phyloP scores from a whole-genome alignment of 2,888 invertebrate genomes.

The Phanerotoma sp. region DNA sequence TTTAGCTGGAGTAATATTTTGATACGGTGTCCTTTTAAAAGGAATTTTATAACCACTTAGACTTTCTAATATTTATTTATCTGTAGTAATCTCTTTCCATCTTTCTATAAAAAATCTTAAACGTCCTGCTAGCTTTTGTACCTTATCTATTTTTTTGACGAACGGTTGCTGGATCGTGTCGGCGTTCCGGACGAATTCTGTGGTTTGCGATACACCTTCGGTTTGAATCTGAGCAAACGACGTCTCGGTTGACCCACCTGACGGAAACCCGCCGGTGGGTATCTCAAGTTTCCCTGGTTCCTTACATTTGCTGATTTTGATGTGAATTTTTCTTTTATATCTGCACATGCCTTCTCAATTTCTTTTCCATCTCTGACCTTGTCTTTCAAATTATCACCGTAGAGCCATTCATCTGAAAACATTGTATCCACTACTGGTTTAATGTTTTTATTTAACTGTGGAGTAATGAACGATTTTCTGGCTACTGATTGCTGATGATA shows the following conservation, averaged over 20 bases:
- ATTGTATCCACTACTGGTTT: constrained; percentile 22
- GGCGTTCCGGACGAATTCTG: not conserved
- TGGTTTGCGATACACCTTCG: not conserved
- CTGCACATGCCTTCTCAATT: constrained; percentile 27
- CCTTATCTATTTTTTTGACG: constrained; percentile 22
- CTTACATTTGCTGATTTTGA: constrained; percentile 6
- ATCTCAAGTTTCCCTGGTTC: constrained; percentile 28
- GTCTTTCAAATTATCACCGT: constrained; percentile 27
- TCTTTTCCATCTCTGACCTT: constrained; percentile 30
- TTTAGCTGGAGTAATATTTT: not conserved
- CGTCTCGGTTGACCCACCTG: constrained; percentile 25
- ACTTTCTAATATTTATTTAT: constrained; percentile 6
- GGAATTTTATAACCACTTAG: constrained; percentile 8
- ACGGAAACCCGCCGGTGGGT: constrained; percentile 18
- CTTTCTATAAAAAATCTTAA: not conserved
- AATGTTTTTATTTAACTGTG: constrained; percentile 20
- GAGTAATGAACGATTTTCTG: constrained; percentile 21
- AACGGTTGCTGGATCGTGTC: constrained; percentile 11
- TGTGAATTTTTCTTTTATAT: constrained; percentile 22
- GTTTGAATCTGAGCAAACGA: constrained; percentile 8
- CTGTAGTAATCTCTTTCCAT: constrained; percentile 18
- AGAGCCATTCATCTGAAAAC: constrained; percentile 26
- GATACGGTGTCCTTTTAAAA: not conserved
- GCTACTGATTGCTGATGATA: constrained; percentile 23
- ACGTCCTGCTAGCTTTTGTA: constrained; percentile 16